These are phyloP conservation scores for Oncorhynchus nerka DNA, from an alignment of 2,113 vertebrate species.

Conservation along the genomic window DNA sequence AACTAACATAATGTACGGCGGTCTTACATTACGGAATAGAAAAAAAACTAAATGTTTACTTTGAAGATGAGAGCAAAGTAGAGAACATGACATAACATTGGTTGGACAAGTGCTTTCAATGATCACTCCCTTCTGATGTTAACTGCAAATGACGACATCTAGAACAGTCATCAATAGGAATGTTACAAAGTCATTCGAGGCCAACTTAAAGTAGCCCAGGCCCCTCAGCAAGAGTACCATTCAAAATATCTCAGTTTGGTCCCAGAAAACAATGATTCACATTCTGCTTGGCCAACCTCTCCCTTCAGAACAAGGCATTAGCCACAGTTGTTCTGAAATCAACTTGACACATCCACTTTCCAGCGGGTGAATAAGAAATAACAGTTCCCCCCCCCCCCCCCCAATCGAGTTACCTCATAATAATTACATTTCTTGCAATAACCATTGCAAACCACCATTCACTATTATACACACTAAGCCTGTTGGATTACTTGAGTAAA, in stretches of 20 bases:
- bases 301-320: background rate
- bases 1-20: slow-evolving; percentile 3
- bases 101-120: background rate
- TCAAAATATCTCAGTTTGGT: slow-evolving; percentile 35
- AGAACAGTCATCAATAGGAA: slow-evolving; percentile 14
- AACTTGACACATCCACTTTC: slow-evolving; percentile 34
- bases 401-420: slow-evolving; percentile 27
- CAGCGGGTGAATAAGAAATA: slow-evolving; percentile 56
- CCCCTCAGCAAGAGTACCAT: slow-evolving; percentile 19
- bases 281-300: background rate
- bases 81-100: background rate
- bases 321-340: slow-evolving; percentile 21
- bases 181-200: slow-evolving; percentile 35
- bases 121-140: background rate
- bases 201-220: slow-evolving; percentile 42
- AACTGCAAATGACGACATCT: slow-evolving; percentile 12
- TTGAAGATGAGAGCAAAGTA: slow-evolving; percentile 14
- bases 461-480: slow-evolving; percentile 16
- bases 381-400: slow-evolving; percentile 48
- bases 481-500: slow-evolving; percentile 29
- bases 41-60: slow-evolving; percentile 19
- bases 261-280: slow-evolving; percentile 38
- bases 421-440: slow-evolving; percentile 45
- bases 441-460: slow-evolving; percentile 27
- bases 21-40: background rate